Base-by-base conservation (phyloP, 2,888 invertebrate species). In the Caenorhabditis sinica region DNA sequence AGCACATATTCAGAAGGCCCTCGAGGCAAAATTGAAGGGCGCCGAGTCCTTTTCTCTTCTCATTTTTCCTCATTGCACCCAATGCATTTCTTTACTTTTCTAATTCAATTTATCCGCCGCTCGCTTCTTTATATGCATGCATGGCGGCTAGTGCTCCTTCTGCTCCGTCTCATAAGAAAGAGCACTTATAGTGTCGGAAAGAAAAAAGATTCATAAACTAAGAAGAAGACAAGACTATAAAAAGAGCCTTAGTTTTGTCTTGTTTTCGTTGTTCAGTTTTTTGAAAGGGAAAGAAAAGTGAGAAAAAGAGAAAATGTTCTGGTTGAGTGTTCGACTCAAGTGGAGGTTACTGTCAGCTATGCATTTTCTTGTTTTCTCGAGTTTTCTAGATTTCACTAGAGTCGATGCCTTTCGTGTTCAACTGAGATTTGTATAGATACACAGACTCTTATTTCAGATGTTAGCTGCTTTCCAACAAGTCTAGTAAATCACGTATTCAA, bases 101-200 rank as follows among this genome's bases (percentile, higher is more conserved):
- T 81, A 82, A 82, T 82, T 82, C 71, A 76, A 82, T 82, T 82
- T 76, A 60, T 72, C 69, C 71, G 58, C 61, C 66, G 33, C 40
- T 40, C 20, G 28, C 77, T 49, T 61, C 49, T 49, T 20, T 68
- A 36, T 69, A 69, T 66, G 66, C 56, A 60, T 75, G 33, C 49
- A 30, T 53, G 63, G 53, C 43, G 17, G 36, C 33, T 33, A 33
- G 33, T 33, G 33, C 33, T 33, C 33, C 33, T 33, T 33, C 61
- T 49, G 36, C 69, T 72, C 77, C 65, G 30, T 61, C 65, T 80
- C 72, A 58, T 68, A 58, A 36, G 28, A 69, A 71, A 53, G 40
- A 77, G 69, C 69, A 77, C 71, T 77, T 77, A 69, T 77, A 40
- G 65, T 30, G 20, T 49, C 49, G 28, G 49, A 25, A 4, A 30